These are phyloP conservation scores for Muscicapa striata DNA, from an alignment of 2,797 vertebrate genomes.

Conservation along the genomic window DNA sequence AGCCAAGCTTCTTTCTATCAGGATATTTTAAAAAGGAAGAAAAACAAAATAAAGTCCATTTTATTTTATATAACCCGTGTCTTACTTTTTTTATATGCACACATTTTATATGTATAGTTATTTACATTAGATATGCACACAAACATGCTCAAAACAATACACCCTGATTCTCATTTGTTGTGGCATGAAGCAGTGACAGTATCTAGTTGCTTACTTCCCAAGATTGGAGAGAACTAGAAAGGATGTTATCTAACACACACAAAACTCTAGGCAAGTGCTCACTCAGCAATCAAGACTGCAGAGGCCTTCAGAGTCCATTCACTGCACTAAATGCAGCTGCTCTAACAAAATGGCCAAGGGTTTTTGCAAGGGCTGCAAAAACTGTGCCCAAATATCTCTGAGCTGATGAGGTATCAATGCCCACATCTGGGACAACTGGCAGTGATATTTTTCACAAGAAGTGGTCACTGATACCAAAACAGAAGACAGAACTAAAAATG, in stretches of 20 bases:
- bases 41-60: not conserved
- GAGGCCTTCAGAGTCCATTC: not conserved
- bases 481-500: not conserved
- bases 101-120: not conserved
- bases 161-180: not conserved
- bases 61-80: not conserved
- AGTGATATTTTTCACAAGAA: not conserved
- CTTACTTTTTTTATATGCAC: not conserved
- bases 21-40: not conserved
- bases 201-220: not conserved
- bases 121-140: not conserved
- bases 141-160: not conserved
- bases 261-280: fast-evolving
- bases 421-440: not conserved
- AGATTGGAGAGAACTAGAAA: not conserved
- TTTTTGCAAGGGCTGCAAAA: not conserved
- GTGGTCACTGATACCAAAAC: not conserved
- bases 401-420: not conserved
- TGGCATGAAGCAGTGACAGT: not conserved
- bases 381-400: not conserved
- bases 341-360: not conserved
- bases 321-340: not conserved
- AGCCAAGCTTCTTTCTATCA: constrained; percentile 88
- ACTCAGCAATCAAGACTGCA: not conserved
- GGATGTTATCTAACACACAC: not conserved